These are phyloP conservation scores for Marronus borbonicus DNA, from an alignment of 2,888 invertebrate genomes.

Conservation along the genomic window DNA sequence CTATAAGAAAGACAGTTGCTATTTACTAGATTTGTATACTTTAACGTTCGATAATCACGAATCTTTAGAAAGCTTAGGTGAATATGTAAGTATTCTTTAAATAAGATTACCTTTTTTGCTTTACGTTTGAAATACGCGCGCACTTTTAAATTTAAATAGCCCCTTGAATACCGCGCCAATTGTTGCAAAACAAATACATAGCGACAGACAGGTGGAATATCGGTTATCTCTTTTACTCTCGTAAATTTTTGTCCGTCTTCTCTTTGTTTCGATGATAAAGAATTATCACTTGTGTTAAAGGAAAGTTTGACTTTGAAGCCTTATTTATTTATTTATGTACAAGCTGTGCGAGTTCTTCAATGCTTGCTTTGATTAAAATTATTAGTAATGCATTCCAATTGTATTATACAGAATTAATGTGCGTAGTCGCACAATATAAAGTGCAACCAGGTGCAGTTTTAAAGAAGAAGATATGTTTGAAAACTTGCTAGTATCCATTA, in stretches of 20 bases:
- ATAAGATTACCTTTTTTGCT: constrained; percentile 35
- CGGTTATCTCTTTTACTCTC: constrained; percentile 35
- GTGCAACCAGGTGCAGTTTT: constrained; percentile 25
- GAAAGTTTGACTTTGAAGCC: constrained; percentile 32
- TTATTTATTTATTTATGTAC: constrained; percentile 36
- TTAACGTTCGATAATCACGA: constrained; percentile 89
- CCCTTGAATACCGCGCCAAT: constrained; percentile 23
- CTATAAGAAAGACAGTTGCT: constrained; percentile 90
- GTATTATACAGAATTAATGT: constrained; percentile 20
- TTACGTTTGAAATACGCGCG: constrained; percentile 37
- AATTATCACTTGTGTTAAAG: constrained; percentile 34
- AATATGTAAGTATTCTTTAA: constrained; percentile 73
- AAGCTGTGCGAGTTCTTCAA: background rate
- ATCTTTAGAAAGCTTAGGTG: constrained; percentile 81
- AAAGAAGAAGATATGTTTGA: constrained; percentile 68
- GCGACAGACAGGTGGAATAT: constrained; percentile 32
- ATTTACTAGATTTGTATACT: constrained; percentile 87
- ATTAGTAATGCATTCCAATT: constrained; percentile 33
- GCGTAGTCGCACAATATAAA: constrained; percentile 21
- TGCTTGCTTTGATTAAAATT: constrained; percentile 7
- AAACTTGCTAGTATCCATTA: constrained; percentile 69
- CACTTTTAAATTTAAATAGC: constrained; percentile 42
- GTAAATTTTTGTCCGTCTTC: background rate
- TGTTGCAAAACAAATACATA: constrained; percentile 46
- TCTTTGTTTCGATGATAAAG: constrained; percentile 43